A percentile compares a stretch with the other conserved stretches of the same genome.
These are phyloP conservation scores for Eurypyga helias DNA, from an alignment of 2,113 vertebrate species.

Conservation along the genomic window DNA sequence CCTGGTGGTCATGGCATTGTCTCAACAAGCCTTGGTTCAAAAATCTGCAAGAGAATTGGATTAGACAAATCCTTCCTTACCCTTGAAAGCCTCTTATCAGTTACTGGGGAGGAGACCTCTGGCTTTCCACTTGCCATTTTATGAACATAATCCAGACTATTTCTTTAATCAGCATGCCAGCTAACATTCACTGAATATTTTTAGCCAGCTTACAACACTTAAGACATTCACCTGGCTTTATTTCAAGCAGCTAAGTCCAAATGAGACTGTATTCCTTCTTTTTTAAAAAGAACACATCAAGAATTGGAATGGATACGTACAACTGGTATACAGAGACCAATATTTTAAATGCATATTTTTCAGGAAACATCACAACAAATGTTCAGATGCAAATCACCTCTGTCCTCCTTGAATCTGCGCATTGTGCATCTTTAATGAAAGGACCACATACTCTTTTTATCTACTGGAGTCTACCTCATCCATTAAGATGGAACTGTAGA, in stretches of 20 bases:
- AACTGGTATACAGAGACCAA: accelerated
- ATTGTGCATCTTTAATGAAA: neutral
- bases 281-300: neutral
- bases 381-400: neutral
- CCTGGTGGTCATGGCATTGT: neutral
- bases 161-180: neutral
- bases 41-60: neutral
- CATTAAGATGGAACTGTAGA: neutral
- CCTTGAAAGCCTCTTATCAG: neutral
- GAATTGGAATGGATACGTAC: neutral
- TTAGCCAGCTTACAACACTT: neutral
- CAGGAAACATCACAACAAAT: neutral
- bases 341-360: neutral
- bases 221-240: neutral
- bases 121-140: neutral
- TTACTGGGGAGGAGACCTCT: neutral
- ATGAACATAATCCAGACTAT: neutral
- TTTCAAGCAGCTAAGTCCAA: neutral
- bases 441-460: neutral
- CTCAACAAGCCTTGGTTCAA: neutral
- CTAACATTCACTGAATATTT: neutral
- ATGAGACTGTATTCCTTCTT: neutral
- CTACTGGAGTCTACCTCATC: neutral
- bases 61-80: neutral
- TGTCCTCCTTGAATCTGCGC: neutral